These are phyloP conservation scores for Protonemura montana DNA, from an alignment of 2,888 invertebrate species.

Conservation along the genomic window DNA sequence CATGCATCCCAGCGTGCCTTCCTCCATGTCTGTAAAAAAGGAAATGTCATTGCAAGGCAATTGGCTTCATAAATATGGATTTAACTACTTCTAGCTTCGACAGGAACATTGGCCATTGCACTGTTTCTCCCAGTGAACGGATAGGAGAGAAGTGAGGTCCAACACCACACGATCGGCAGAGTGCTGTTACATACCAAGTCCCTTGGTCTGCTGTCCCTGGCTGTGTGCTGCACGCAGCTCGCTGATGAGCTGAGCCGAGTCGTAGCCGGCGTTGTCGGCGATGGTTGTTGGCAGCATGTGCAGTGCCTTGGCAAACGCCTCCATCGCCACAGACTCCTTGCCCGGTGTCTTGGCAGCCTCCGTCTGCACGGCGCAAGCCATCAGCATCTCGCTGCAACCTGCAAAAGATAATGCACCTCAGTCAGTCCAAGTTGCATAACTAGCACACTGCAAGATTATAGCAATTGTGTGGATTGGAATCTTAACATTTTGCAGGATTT, in stretches of 20 bases:
- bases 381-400: constrained; percentile 94
- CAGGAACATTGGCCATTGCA: no score
- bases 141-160: no score
- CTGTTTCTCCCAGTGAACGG: no score
- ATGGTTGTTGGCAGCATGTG: constrained; percentile 92
- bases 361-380: constrained; percentile 90
- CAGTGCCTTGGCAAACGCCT: constrained; percentile 91
- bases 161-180: no score
- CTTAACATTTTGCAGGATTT: no score
- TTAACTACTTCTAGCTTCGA: no score
- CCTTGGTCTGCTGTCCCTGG: constrained; percentile 77
- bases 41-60: no score
- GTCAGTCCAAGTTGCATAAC: not conserved
- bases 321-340: constrained; percentile 97
- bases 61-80: no score
- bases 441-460: no score
- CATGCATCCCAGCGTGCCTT: constrained; percentile 90
- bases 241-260: constrained; percentile 94
- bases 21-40: constrained; percentile 78
- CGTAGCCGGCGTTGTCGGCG: constrained; percentile 98
- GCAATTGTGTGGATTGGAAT: constrained; percentile 32
- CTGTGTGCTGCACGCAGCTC: constrained; percentile 91
- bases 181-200: constrained; percentile 69
- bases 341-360: constrained; percentile 89
- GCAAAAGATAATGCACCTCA: constrained; percentile 40